Percentiles rank a stretch among this genome's conserved stretches.
phyloP scores from a whole-genome alignment of 2,113 vertebrate genomes.

The Crotalus horridus region DNA sequence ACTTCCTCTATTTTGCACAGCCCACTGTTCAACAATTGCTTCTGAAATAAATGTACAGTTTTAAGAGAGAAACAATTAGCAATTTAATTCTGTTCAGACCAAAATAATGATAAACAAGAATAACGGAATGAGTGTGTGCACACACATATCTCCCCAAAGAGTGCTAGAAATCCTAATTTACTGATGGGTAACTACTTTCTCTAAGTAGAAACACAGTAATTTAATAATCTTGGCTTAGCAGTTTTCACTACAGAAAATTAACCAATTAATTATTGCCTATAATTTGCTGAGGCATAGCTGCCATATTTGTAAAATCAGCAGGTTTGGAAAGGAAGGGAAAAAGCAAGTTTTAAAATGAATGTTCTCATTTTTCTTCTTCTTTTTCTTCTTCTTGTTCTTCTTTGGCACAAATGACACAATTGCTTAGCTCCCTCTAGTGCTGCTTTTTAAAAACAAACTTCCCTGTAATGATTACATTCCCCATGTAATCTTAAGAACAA shows the following conservation, averaged over 20 bases:
- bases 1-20: background rate
- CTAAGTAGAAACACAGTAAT: slow-evolving; percentile 76
- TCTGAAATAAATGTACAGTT: slow-evolving; percentile 39
- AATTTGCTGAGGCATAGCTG: slow-evolving; percentile 84
- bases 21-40: slow-evolving; percentile 47
- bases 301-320: slow-evolving; percentile 86
- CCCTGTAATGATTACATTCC: slow-evolving; percentile 57
- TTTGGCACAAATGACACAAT: slow-evolving; percentile 76
- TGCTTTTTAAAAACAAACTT: slow-evolving; percentile 70
- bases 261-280: slow-evolving; percentile 84
- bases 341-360: slow-evolving; percentile 73
- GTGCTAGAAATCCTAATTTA: slow-evolving; percentile 76
- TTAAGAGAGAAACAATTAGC: slow-evolving; percentile 43
- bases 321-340: slow-evolving; percentile 65
- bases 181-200: slow-evolving; percentile 66
- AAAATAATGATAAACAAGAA: slow-evolving; percentile 71
- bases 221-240: slow-evolving; percentile 81
- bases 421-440: slow-evolving; percentile 97
- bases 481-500: slow-evolving; percentile 68
- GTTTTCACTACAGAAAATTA: slow-evolving; percentile 82
- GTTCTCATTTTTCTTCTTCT: slow-evolving; percentile 53
- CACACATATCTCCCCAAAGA: slow-evolving; percentile 69
- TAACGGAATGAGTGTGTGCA: slow-evolving; percentile 58
- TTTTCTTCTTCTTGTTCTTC: background rate
- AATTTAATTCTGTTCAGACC: slow-evolving; percentile 65